Base-by-base conservation (phyloP, 2,113 vertebrate genomes). In the Platysteira castanea region DNA sequence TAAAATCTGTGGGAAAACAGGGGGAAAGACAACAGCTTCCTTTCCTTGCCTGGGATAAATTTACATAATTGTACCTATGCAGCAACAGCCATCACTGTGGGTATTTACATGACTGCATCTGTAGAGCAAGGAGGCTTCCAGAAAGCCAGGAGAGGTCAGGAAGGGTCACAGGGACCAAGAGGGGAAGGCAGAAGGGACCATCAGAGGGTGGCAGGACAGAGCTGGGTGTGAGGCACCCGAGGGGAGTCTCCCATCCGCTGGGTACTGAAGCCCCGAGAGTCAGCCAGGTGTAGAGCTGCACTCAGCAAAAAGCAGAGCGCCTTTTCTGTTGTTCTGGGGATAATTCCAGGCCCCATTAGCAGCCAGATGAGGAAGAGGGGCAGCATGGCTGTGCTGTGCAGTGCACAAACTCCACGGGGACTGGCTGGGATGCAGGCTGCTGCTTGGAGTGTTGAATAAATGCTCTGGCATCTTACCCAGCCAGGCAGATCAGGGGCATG, bases 331-430 rank as follows among this genome's bases (percentile, higher is more conserved):
- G 19, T 50, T 50, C 27, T 42, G 23, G 76, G 46, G 37, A n/a
- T 60, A 33, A 84, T 69, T 82, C 37, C 22, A 4, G 47, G 1
- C 10, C 59, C 61, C 35, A 5, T 49, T 11, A 67, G 83, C 64
- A 85, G 74, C 67, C 53, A 73, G 15, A 3, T 3, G 57, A 70
- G 52, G 56, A 15, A 50, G 49, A 61, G 26, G 54, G 16, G n/a
- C 82, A 54, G 56, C 13, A 10, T 28, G 67, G 50, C 64, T 44
- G 37, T 2, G 19, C 83, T 50, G 41, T 33, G 47, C 16, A 3
- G 1, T 6, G 37, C 53, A 13, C 68, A 6, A 2, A 23, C 61
- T 1, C 1, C n/a, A 4, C 21, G 0, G 28, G 6, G 44, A 13
- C 30, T 28, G 68, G 1, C 4, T 50, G 50, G 53, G 71, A 21